Base-by-base conservation (phyloP, 2,888 invertebrate species). In the Drosophila parthenogenetica region DNA sequence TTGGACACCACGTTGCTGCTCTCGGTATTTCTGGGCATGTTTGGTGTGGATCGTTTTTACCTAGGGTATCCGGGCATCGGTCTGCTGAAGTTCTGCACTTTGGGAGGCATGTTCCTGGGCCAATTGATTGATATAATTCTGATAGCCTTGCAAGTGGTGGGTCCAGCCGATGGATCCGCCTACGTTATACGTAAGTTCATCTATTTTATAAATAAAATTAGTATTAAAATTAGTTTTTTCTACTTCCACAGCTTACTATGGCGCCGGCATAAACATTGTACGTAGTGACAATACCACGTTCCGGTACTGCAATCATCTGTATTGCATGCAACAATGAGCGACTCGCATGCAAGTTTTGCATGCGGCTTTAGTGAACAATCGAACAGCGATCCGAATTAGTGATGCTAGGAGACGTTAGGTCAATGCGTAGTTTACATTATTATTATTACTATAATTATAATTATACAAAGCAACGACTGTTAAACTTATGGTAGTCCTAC, bases 11-110 rank as follows among this genome's bases (percentile, higher is more conserved):
- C 99, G 0, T 93, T 99, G 46, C 93, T 99, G 37, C 93, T 99
- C 4, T 99, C 99, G 0, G 96, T 99, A 53, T 99, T 99, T 91
- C 93, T 99, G 63, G 99, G 99, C 29, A 98, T 99, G 97, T 98
- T 99, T 93, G 99, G 99, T 16, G 94, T 97, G 22, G 99, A 99
- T 91, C 94, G 99, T 69, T 99, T 99, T 93, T 99, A 99, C 91
- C 93, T 99, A n/a, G 99, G 99, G 29, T 99, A 99, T 92, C 98
- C 98, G 57, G 99, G 98, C 1, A 95, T 99, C 77, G 99, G 99
- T 0, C 93, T 99, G 69, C 95, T 98, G 25, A 99, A 99, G 92
- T 94, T 99, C 73, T 98, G 98, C 90, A 99, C 99, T 0, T 93
- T 99, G 60, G 99, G 99, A 14, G 99, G 99, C 90, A 96, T 99